A percentile compares a stretch with the other conserved stretches of the same genome.
phyloP scores from a whole-genome alignment of 1,140 invertebrate genomes.

The Drosophila bipectinata region DNA sequence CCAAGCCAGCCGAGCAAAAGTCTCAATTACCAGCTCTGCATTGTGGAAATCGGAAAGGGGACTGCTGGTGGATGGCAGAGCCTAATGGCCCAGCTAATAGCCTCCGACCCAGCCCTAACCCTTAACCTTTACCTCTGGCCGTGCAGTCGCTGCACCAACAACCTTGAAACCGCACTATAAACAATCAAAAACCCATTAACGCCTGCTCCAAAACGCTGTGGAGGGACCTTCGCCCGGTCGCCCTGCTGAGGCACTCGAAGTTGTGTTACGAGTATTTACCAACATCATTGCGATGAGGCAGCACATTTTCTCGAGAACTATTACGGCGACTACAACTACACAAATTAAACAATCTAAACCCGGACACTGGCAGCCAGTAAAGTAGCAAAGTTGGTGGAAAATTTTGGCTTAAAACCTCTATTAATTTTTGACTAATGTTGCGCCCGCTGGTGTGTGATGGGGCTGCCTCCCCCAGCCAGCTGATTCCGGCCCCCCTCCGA shows the following conservation, averaged over 20 bases:
- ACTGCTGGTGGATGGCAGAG: conserved; percentile 21
- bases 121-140: conserved; percentile 39
- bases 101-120: conserved; percentile 40
- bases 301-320: conserved; percentile 77
- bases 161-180: conserved; percentile 53
- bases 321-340: conserved; percentile 61
- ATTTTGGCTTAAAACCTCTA: background rate
- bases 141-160: conserved; percentile 10
- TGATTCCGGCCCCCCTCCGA: background rate
- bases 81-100: conserved; percentile 40
- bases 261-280: conserved; percentile 66
- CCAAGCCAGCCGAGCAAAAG: conserved; percentile 27
- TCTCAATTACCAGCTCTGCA: conserved; percentile 55
- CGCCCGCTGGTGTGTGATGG: background rate
- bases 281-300: conserved; percentile 75
- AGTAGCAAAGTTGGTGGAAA: conserved; percentile 3
- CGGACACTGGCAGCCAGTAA: background rate
- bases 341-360: conserved; percentile 63
- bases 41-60: too few relatives aligned
- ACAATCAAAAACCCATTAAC: conserved; percentile 71
- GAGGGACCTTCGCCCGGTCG: conserved; percentile 28
- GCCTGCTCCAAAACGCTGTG: conserved; percentile 64
- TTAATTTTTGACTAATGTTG: background rate
- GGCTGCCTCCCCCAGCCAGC: background rate
- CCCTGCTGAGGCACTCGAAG: conserved; percentile 4